Conservation (phyloP, 2,888 invertebrate species). For the Epistrophe grossulariae region DNA sequence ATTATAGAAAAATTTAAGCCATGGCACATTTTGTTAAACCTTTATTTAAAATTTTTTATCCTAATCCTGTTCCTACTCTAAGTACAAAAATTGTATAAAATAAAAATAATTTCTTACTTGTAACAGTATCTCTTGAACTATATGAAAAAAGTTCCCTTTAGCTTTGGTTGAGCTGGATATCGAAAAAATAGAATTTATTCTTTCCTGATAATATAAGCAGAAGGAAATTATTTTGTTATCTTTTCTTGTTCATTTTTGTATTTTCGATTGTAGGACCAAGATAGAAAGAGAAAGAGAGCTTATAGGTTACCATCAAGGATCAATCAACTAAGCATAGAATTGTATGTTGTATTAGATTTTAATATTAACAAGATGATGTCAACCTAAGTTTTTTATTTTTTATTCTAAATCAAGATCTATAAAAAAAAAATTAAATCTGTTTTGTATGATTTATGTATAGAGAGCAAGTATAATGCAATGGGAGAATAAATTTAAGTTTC, state of each 20-base stretch:
- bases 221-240: constrained; percentile 3
- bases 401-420: too few species aligned
- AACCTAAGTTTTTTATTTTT: not conserved
- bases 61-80: too few species aligned
- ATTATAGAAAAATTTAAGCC: too few species aligned
- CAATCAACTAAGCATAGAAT: constrained; percentile 27
- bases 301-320: constrained; percentile 50
- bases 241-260: not conserved
- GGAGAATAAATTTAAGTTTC: too few species aligned
- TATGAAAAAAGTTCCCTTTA: not conserved
- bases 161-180: constrained; percentile 2
- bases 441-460: not conserved
- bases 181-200: constrained; percentile 21
- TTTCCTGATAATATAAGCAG: constrained; percentile 25
- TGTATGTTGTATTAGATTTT: constrained; percentile 41
- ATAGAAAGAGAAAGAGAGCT: constrained; percentile 34
- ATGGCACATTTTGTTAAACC: too few species aligned
- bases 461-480: too few species aligned
- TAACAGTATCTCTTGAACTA: not conserved
- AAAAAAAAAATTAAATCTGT: not conserved
- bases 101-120: not conserved
- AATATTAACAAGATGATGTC: constrained; percentile 24
- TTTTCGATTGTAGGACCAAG: not conserved
- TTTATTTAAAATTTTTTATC: too few species aligned
- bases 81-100: too few species aligned